Evolutionary conservation across 2,888 invertebrate genomes (phyloP).

Genomic region (Abrostola triplasia): DNA sequence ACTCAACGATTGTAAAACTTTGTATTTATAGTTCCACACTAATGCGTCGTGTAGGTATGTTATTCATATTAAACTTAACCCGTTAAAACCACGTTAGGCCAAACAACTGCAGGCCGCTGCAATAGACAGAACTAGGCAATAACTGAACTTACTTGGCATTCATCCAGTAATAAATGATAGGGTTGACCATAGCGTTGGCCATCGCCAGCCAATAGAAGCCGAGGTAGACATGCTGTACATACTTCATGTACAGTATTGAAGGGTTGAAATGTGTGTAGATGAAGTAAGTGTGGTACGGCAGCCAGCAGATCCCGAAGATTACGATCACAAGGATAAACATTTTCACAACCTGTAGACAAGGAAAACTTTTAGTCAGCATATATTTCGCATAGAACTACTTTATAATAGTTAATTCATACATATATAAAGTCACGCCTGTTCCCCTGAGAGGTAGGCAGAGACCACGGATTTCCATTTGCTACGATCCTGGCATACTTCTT

Average conservation of each 20-base stretch:
- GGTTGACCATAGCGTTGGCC: slow-evolving; percentile 98
- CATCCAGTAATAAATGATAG: slow-evolving; percentile 98
- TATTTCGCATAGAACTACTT: too few species aligned
- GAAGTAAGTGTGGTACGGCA: slow-evolving; percentile 96
- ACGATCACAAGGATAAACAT: slow-evolving; percentile 96
- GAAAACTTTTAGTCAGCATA: not conserved
- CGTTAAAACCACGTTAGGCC: too few species aligned
- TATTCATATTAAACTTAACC: too few species aligned
- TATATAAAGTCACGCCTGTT: too few species aligned
- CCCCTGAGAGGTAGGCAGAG: too few species aligned
- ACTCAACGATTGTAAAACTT: too few species aligned
- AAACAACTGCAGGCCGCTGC: not conserved
- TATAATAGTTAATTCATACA: too few species aligned
- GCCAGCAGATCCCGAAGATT: slow-evolving; percentile 96
- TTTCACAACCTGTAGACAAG: slow-evolving; percentile 91
- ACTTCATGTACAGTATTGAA: slow-evolving; percentile 89
- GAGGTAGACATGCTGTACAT: slow-evolving; percentile 95
- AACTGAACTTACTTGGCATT: slow-evolving; percentile 91
- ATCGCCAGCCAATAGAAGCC: slow-evolving; percentile 97
- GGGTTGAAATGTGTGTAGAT: slow-evolving; percentile 93
- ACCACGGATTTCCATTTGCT: too few species aligned
- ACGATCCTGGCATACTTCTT: too few species aligned
- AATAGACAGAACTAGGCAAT: not conserved
- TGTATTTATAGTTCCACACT: too few species aligned
- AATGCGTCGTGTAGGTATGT: too few species aligned